Conservation (phyloP, 2,113 vertebrate genomes). For the Erpornis zantholeuca region DNA sequence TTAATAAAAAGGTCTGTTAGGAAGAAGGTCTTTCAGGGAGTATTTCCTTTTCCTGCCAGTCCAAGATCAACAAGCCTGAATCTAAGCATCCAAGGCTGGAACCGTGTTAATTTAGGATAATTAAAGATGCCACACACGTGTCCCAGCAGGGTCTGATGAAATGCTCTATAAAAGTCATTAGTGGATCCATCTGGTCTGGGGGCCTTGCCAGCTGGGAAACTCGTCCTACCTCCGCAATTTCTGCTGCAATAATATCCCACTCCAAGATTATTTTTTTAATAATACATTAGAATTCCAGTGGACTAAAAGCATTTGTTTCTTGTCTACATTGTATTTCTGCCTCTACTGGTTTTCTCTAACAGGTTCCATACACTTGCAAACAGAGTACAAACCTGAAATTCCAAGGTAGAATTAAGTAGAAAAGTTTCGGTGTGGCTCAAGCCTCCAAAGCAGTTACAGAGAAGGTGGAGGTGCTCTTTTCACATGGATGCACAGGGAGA, state of each 20-base stretch:
- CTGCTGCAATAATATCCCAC: neutral
- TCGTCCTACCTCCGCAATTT: conserved; percentile 14
- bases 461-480: neutral
- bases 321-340: neutral
- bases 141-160: conserved; percentile 65
- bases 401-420: neutral
- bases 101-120: conserved; percentile 60
- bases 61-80: conserved; percentile 10
- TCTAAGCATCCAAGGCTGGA: conserved; percentile 26
- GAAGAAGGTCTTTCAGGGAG: conserved; percentile 8
- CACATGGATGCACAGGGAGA: neutral
- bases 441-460: neutral
- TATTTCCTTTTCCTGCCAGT: neutral
- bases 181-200: conserved; percentile 70
- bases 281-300: neutral
- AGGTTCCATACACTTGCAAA: neutral
- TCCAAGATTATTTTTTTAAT: neutral
- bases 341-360: neutral
- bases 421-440: neutral
- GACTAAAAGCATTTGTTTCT: neutral
- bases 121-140: conserved; percentile 65
- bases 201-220: conserved; percentile 72
- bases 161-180: conserved; percentile 71
- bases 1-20: conserved; percentile 27
- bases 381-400: neutral